Percentiles rank a stretch among this genome's conserved stretches.
These are phyloP conservation scores for Buathra laborator DNA, from an alignment of 2,888 invertebrate species.

Conservation along the genomic window DNA sequence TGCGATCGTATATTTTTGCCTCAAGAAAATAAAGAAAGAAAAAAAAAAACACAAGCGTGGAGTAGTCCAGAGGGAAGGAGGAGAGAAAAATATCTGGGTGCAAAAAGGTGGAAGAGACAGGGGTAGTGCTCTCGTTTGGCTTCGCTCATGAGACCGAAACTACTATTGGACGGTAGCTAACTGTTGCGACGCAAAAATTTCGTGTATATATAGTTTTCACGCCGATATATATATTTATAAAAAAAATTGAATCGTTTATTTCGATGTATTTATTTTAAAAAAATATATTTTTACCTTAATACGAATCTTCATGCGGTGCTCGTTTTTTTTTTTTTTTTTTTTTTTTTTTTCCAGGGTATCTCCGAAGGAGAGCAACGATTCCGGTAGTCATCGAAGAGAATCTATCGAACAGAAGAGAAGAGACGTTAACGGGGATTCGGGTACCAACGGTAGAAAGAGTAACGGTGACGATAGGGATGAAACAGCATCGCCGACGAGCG, in stretches of 20 bases:
- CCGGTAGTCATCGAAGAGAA: conserved; percentile 80
- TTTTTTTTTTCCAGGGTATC: conserved; percentile 84
- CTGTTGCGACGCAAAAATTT: conserved; percentile 1
- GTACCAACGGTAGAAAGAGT: conserved; percentile 86
- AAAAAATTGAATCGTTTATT: neutral
- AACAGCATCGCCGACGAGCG: conserved; percentile 86
- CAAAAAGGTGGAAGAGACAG: conserved; percentile 51
- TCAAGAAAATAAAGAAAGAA: conserved; percentile 73
- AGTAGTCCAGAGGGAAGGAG: conserved; percentile 75
- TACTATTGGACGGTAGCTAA: conserved; percentile 43
- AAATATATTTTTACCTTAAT: neutral
- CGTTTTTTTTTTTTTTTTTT: neutral
- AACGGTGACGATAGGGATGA: conserved; percentile 78
- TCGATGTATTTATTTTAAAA: neutral
- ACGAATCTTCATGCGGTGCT: no score
- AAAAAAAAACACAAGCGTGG: conserved; percentile 80
- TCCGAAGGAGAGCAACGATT: conserved; percentile 82
- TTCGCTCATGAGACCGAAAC: conserved; percentile 49
- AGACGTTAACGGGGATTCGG: conserved; percentile 85
- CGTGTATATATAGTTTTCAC: no score
- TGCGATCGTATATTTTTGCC: conserved; percentile 66
- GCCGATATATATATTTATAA: neutral
- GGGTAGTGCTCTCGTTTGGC: conserved; percentile 45
- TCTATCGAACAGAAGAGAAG: conserved; percentile 75
- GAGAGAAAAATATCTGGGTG: conserved; percentile 73